Base-by-base conservation (phyloP, 2,797 vertebrate species). In the Aratinga solstitialis region DNA sequence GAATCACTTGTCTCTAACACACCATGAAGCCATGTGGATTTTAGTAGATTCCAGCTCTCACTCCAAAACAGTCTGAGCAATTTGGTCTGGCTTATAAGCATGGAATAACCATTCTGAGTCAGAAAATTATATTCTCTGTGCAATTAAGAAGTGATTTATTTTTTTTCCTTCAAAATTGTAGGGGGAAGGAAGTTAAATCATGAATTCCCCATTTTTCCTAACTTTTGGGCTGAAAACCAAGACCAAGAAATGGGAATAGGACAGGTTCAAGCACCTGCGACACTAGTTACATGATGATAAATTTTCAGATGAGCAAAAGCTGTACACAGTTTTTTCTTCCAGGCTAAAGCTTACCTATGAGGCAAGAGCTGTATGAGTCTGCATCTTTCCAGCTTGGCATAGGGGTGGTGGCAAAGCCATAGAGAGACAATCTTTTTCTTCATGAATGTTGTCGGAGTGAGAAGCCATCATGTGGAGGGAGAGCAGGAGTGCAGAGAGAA, bases 401-500 rank as follows among this genome's bases (percentile, higher is more conserved):
- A 15, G 29, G 50, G 68, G 30, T 62, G 73, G 76, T 32, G 56
- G 56, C 45, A 94, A 66, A 85, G 26, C 29, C 75, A 20, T 1
- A 38, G 43, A 67, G 89, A 87, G 32, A 23, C 19, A 43, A 48
- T 22, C 69, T 51, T 79, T 3, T 29, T 80, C n/a, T 59, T 85
- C 26, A 11, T 4, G 5, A 43, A 7, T 62, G 8, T 8, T 54
- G 26, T 50, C 32, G 56, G 42, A 27, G 34, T 27, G 21, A 29
- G 32, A n/a, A n/a, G 29, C 9, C 4, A 0, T n/a, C 14, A 16
- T 5, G 8, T 17, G 20, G 5, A 66, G 4, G 10, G 65, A 67
- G 15, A 86, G 34, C 19, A 68, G 50, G 40, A 89, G 7, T 24
- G 2, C 24, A 65, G 23, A 30, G 26, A n/a, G 32, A 67, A 29